Conservation (phyloP, 2,797 vertebrate species). For the Clarias laeviceps region DNA sequence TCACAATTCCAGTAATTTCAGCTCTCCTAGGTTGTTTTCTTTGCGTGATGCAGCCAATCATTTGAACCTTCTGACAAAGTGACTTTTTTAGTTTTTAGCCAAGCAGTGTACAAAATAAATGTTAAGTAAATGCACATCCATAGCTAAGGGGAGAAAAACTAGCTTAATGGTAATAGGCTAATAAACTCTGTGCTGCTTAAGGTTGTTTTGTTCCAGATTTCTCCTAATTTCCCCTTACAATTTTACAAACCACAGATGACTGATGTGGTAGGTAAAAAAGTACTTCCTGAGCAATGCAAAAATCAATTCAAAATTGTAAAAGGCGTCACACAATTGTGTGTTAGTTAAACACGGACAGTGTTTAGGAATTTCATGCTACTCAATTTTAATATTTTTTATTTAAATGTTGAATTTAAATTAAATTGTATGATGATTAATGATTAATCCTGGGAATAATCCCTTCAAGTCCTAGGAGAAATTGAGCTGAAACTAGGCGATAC, state of each 20-base stretch:
- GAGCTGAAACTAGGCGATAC: conserved; percentile 28
- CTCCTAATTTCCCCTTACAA: neutral
- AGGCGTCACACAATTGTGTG: neutral
- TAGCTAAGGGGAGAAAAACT: too few relatives aligned
- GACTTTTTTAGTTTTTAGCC: too few relatives aligned
- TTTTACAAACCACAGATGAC: neutral
- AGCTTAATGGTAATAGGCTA: neutral
- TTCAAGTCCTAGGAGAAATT: neutral
- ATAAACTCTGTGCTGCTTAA: neutral
- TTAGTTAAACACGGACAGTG: neutral
- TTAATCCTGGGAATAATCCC: neutral
- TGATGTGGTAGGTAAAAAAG: neutral
- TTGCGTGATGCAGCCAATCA: too few relatives aligned
- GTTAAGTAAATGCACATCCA: neutral
- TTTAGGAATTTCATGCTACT: neutral
- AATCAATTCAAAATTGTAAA: neutral
- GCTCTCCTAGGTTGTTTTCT: too few relatives aligned
- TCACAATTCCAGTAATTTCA: too few relatives aligned
- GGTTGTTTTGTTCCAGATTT: neutral
- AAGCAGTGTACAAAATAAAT: too few relatives aligned
- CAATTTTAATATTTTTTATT: too few relatives aligned
- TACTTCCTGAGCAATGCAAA: neutral
- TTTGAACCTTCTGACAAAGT: too few relatives aligned
- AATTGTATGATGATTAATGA: neutral
- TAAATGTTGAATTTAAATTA: too few relatives aligned